phyloP scores from a whole-genome alignment of 2,797 vertebrate species.

The Novumbra hubbsi region DNA sequence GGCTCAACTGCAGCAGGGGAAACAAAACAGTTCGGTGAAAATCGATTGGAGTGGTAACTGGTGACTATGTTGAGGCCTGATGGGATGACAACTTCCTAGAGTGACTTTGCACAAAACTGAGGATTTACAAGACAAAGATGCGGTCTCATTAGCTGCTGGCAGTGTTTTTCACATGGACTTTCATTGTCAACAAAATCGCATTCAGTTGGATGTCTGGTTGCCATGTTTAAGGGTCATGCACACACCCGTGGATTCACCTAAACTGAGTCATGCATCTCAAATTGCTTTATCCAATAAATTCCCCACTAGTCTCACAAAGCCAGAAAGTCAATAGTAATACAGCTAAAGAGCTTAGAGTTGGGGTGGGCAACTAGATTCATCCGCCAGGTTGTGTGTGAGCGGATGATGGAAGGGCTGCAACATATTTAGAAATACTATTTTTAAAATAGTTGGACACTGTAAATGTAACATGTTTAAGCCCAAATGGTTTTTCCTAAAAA shows the following conservation, averaged over 20 bases:
- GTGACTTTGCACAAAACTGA: slow-evolving; percentile 36
- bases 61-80: background rate
- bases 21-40: background rate
- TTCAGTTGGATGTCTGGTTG: background rate
- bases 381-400: no score
- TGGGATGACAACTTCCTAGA: slow-evolving; percentile 28
- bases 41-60: background rate
- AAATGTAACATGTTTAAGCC: no score
- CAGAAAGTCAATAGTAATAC: background rate
- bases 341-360: background rate
- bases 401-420: no score
- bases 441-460: no score
- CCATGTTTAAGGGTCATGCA: background rate
- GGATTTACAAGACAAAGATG: slow-evolving; percentile 39
- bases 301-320: no score
- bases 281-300: no score
- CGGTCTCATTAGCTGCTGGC: background rate
- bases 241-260: no score
- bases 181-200: background rate
- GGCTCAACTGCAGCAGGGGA: background rate
- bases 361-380: no score
- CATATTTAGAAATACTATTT: no score
- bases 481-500: no score
- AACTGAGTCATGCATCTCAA: no score
- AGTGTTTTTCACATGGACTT: slow-evolving; percentile 28